Conservation (phyloP, 2,888 invertebrate species). For the Nasonovia ribisnigri region DNA sequence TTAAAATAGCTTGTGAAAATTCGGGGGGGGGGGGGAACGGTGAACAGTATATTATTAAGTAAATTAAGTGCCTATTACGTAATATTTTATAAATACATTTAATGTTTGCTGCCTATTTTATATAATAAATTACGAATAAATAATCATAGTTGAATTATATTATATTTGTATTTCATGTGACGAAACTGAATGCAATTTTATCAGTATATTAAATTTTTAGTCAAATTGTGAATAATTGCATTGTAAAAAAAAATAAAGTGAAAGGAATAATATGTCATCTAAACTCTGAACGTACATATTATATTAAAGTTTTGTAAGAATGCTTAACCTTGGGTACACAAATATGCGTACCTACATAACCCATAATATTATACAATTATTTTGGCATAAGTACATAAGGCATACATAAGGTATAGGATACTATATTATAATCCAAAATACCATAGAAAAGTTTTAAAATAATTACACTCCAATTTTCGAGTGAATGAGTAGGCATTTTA, state of each 20-base stretch:
- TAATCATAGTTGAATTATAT: not conserved
- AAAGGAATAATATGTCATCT: not conserved
- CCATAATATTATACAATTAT: not conserved
- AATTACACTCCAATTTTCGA: not conserved
- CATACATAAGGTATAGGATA: not conserved
- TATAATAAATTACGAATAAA: not conserved
- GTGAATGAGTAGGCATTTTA: not conserved
- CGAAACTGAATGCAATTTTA: not conserved
- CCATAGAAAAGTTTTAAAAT: constrained; percentile 1
- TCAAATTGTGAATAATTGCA: not conserved
- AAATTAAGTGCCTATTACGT: not conserved
- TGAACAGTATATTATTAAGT: not conserved
- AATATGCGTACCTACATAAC: not conserved
- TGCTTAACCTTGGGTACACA: not conserved
- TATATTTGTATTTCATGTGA: not conserved
- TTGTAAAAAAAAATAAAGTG: not conserved
- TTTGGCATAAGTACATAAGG: not conserved
- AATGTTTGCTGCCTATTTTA: not conserved
- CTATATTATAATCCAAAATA: not conserved
- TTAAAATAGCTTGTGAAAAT: not conserved
- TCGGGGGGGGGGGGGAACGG: not conserved
- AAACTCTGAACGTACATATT: not conserved
- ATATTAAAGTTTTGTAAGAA: not conserved
- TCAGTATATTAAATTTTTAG: not conserved
- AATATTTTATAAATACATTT: not conserved